Percentiles rank a stretch among this genome's conserved stretches.
Conservation (phyloP, 2,888 invertebrate species). For the Drosophila meridionalis region DNA sequence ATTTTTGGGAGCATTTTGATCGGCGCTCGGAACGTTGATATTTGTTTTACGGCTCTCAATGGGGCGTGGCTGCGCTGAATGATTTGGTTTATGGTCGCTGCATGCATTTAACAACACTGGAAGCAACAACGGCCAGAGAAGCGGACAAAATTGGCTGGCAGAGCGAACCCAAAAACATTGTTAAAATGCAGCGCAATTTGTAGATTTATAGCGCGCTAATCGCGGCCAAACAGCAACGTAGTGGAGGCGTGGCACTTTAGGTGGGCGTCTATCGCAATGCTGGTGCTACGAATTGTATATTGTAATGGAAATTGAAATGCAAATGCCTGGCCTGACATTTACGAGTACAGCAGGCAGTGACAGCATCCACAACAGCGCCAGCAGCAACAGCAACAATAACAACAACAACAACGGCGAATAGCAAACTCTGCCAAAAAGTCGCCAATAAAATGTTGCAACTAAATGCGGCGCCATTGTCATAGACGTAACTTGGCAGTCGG, state of each 20-base stretch:
- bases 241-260: constrained; percentile 37
- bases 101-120: constrained; percentile 72
- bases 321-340: constrained; percentile 77
- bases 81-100: constrained; percentile 76
- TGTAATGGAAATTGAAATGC: constrained; percentile 81
- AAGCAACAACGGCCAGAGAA: constrained; percentile 23
- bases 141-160: constrained; percentile 62
- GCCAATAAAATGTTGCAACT: constrained; percentile 82
- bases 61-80: constrained; percentile 71
- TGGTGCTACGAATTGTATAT: constrained; percentile 66
- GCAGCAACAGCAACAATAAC: constrained; percentile 15
- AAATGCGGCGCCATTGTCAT: constrained; percentile 73
- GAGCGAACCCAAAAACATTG: constrained; percentile 65
- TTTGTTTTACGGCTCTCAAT: constrained; percentile 54
- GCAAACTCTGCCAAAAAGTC: constrained; percentile 71
- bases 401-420: constrained; percentile 31
- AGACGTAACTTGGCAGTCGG: constrained; percentile 50
- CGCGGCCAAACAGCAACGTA: constrained; percentile 71
- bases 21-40: constrained; percentile 37
- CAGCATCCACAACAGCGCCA: constrained; percentile 47
- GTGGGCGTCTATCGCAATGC: constrained; percentile 48
- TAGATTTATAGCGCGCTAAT: constrained; percentile 81
- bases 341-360: constrained; percentile 67
- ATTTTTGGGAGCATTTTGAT: constrained; percentile 57
- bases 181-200: constrained; percentile 76